Percentiles rank a stretch among this genome's conserved stretches.
phyloP scores from a whole-genome alignment of 2,113 vertebrate genomes.

The Eubucco bourcierii region DNA sequence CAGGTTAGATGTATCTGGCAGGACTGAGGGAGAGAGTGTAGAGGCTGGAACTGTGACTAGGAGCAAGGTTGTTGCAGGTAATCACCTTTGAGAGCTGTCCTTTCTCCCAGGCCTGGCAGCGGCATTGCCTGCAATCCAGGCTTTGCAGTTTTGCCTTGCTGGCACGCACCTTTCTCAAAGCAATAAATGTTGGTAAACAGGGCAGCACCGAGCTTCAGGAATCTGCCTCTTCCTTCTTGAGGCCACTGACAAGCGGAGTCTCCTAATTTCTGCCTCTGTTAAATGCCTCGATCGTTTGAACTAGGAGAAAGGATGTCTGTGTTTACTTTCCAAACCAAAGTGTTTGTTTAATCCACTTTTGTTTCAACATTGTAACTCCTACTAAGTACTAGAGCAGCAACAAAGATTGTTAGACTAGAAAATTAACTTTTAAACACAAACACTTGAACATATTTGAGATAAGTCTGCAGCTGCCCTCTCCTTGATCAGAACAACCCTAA shows the following conservation, averaged over 20 bases:
- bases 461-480: neutral
- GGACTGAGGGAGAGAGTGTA: neutral
- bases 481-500: neutral
- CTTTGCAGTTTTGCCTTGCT: neutral
- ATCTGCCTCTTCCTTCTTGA: neutral
- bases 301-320: neutral
- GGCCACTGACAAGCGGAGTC: neutral
- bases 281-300: neutral
- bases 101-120: neutral
- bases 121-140: neutral
- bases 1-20: neutral
- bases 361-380: neutral
- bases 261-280: neutral
- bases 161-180: neutral
- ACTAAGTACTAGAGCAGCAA: neutral
- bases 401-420: neutral
- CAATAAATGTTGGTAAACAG: neutral
- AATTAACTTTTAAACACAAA: neutral
- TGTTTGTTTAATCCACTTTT: constrained; percentile 46
- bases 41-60: neutral
- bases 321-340: constrained; percentile 21
- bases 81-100: neutral
- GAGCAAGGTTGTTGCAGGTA: neutral
- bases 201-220: neutral
- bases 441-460: neutral